Evolutionary conservation across 2,888 invertebrate species (phyloP).

Genomic region (Ceriagrion tenellum): DNA sequence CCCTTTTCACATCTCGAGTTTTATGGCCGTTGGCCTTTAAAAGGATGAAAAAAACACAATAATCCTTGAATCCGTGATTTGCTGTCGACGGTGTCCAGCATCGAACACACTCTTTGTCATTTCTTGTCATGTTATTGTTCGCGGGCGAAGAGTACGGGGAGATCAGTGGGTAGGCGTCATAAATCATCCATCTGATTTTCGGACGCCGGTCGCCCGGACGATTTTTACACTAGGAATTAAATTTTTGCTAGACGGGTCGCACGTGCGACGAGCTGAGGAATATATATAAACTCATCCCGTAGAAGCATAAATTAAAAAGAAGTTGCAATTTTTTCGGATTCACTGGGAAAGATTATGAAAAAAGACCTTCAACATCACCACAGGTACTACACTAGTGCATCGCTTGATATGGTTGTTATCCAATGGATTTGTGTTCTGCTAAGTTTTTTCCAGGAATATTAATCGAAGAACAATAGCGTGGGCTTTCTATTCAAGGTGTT

Average conservation of each 20-base stretch:
- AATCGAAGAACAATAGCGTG: too few species aligned
- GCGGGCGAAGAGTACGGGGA: not conserved
- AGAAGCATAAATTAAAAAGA: not conserved
- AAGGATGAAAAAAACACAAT: not conserved
- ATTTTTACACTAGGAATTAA: not conserved
- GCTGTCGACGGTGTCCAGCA: not conserved
- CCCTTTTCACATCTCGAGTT: not conserved
- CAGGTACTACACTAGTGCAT: too few species aligned
- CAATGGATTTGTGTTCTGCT: too few species aligned
- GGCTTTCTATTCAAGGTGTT: too few species aligned
- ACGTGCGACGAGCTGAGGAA: not conserved
- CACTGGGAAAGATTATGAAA: not conserved
- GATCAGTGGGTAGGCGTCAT: not conserved
- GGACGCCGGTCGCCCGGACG: not conserved
- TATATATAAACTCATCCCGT: too few species aligned
- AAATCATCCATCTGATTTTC: not conserved
- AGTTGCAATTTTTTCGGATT: not conserved
- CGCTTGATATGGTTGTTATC: too few species aligned
- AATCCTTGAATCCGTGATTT: slow-evolving; percentile 30
- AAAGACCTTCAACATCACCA: too few species aligned
- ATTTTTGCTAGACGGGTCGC: not conserved
- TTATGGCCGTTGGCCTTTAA: not conserved
- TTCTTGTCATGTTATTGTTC: slow-evolving; percentile 17
- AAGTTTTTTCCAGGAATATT: too few species aligned
- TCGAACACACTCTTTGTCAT: slow-evolving; percentile 4